Conservation (phyloP, 2,113 vertebrate species). For the chimpanzee (Pan troglodytes) region NHGRI_mPanTro3-v2.1_pri NC_072410.2:95005001-95005500, state of each 20-base stretch:
- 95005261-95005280: neutral
- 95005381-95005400: neutral
- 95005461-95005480: neutral
- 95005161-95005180: neutral
- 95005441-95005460: neutral
- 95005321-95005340: neutral
- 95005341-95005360: neutral
- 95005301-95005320: neutral
- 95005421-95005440: neutral
- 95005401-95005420: neutral
- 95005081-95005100: neutral
- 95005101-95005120: slow-evolving; percentile 10
- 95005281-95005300: neutral
- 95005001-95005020: slow-evolving; percentile 18
- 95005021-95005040: slow-evolving; percentile 55
- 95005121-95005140: neutral
- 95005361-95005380: neutral
- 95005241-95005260: neutral
- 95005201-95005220: neutral
- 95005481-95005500: slow-evolving; percentile 3
- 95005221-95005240: neutral
- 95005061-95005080: slow-evolving; percentile 14
- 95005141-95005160: neutral
- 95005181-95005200: neutral
- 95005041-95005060: slow-evolving; percentile 30